Conservation (phyloP, 1,140 invertebrate genomes). For the Ceratina japonica region DNA sequence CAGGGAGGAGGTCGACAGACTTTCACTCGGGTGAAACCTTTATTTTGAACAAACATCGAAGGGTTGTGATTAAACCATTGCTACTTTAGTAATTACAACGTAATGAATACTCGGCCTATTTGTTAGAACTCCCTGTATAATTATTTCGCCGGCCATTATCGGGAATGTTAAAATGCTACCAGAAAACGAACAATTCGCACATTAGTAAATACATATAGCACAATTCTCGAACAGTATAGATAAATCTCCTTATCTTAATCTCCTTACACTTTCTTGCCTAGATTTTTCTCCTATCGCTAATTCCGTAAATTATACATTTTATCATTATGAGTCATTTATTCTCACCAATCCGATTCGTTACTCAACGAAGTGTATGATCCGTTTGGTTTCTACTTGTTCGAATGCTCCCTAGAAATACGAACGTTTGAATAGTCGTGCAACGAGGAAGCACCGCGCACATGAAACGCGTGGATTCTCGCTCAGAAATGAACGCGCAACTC, state of each 20-base stretch:
- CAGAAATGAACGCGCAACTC: not conserved
- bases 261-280: not conserved
- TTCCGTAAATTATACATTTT: too few relatives aligned
- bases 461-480: slow-evolving; percentile 5
- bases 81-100: slow-evolving; percentile 25
- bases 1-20: slow-evolving; percentile 22
- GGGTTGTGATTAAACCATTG: slow-evolving; percentile 43
- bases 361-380: too few relatives aligned
- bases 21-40: slow-evolving; percentile 37
- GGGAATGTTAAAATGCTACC: slow-evolving; percentile 3
- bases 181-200: not conserved
- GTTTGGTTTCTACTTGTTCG: not conserved
- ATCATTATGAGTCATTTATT: too few relatives aligned
- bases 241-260: too few relatives aligned
- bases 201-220: not conserved
- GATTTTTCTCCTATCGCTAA: too few relatives aligned
- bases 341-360: too few relatives aligned
- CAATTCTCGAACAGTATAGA: too few relatives aligned
- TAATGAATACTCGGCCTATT: slow-evolving; percentile 22
- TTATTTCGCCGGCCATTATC: not conserved
- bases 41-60: slow-evolving; percentile 32
- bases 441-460: not conserved
- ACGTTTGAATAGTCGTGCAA: not conserved
- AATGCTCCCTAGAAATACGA: not conserved
- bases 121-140: slow-evolving; percentile 12